Conservation (phyloP, 35 echinoderm and acorn worm genomes). For the Heliocidaris erythrogramma region DNA sequence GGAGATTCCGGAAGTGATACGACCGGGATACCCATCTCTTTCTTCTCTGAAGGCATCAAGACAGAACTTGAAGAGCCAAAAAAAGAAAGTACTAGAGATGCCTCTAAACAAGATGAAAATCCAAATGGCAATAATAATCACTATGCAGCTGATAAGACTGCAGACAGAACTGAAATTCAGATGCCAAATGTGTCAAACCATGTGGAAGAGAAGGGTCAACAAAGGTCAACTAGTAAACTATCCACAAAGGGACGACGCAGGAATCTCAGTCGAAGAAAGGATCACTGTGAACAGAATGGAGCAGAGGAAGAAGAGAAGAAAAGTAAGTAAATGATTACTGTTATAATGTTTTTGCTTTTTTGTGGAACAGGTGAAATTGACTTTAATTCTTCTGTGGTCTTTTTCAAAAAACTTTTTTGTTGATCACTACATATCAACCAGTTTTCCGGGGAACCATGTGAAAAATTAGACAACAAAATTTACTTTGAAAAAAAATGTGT, state of each 20-base stretch:
- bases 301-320: background rate
- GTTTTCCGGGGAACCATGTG: too few species aligned
- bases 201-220: background rate
- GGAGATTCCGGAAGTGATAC: conserved; percentile 11
- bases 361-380: too few species aligned
- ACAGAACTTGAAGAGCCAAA: background rate
- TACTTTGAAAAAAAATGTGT: too few species aligned
- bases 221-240: background rate
- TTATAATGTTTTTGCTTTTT: too few species aligned
- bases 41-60: background rate
- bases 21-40: background rate
- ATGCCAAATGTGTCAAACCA: background rate
- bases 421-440: too few species aligned
- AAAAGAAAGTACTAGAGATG: background rate
- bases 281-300: background rate
- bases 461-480: too few species aligned
- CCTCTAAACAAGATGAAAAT: background rate
- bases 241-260: background rate
- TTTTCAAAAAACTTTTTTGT: too few species aligned
- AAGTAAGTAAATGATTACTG: background rate
- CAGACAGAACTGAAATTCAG: background rate
- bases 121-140: background rate
- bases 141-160: background rate
- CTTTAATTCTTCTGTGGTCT: too few species aligned
- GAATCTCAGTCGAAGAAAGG: background rate